Evolutionary conservation across 2,113 vertebrate species (phyloP).

Genomic region (Alosa alosa): DNA sequence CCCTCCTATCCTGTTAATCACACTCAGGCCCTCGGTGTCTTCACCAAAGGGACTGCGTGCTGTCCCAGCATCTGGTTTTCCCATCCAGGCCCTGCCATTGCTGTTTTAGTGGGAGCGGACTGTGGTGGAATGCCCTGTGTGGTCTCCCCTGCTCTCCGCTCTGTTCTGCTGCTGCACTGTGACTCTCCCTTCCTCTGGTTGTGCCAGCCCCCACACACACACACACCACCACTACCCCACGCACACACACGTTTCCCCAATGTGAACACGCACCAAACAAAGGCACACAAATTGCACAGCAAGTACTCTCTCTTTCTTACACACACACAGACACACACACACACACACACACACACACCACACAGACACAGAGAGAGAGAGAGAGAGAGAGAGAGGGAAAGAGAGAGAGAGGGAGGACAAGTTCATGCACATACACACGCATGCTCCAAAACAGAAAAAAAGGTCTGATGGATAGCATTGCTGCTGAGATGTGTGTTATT

Average conservation of each 20-base stretch:
- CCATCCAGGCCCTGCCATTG: constrained; percentile 3
- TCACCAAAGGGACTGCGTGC: constrained; percentile 29
- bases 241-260: not conserved
- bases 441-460: not conserved
- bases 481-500: constrained; percentile 35
- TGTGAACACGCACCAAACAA: not conserved
- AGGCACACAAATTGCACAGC: not conserved
- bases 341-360: constrained; percentile 5
- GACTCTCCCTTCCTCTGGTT: constrained; percentile 25
- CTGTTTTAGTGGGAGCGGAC: constrained; percentile 30
- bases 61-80: constrained; percentile 29
- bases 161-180: not conserved
- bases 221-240: not conserved
- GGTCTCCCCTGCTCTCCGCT: not conserved
- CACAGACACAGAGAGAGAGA: constrained; percentile 4
- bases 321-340: not conserved
- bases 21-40: constrained; percentile 12
- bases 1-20: constrained; percentile 1
- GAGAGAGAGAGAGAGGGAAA: not conserved
- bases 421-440: not conserved
- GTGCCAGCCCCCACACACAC: not conserved
- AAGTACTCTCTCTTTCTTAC: not conserved
- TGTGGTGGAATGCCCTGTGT: constrained; percentile 23
- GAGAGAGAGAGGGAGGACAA: not conserved
- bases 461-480: not conserved